Percentiles rank a stretch among this genome's conserved stretches.
phyloP scores from a whole-genome alignment of 2,113 vertebrate genomes.

The Macaca nemestrina region DNA sequence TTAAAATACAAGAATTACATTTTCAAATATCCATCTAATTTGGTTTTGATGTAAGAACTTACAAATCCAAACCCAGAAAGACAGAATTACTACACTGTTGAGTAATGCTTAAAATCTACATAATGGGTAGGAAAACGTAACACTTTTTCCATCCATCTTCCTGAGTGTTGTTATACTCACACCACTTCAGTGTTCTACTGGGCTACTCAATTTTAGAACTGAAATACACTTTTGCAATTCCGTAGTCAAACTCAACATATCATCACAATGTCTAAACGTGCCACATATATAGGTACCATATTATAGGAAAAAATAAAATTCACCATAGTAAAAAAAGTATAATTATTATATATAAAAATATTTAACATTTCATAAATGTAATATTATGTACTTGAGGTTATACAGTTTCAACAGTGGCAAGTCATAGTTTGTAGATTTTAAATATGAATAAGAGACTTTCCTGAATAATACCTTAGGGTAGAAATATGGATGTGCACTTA shows the following conservation, averaged over 20 bases:
- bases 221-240: background rate
- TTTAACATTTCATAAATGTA: background rate
- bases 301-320: background rate
- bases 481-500: conserved; percentile 14
- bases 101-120: background rate
- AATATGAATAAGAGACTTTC: background rate
- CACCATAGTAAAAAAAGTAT: background rate
- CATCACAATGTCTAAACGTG: background rate
- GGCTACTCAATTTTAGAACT: background rate
- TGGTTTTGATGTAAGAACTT: background rate
- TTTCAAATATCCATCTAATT: background rate
- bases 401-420: background rate
- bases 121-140: background rate
- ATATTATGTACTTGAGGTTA: background rate
- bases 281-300: background rate
- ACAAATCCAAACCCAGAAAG: background rate
- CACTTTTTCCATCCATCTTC: background rate
- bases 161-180: background rate
- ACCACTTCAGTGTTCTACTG: background rate
- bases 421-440: background rate
- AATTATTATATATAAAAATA: background rate
- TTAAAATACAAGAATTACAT: background rate
- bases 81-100: background rate
- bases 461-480: background rate
- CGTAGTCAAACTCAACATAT: background rate